Base-by-base conservation (phyloP, 2,888 invertebrate species). In the Chalcis sispes region DNA sequence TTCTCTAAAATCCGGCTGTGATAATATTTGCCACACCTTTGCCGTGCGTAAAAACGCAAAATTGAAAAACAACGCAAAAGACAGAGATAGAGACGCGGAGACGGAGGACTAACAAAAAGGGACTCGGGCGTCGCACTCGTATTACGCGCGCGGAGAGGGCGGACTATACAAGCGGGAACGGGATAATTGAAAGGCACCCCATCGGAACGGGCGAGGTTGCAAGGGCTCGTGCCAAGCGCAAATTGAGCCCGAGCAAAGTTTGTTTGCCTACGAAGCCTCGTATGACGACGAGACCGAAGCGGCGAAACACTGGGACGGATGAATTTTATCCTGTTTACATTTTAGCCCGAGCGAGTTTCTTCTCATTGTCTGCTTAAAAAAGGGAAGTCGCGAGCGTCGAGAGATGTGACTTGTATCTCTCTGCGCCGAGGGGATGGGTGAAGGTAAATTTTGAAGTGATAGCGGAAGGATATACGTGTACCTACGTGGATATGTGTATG, bases 141-240 rank as follows among this genome's bases (percentile, higher is more conserved):
- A 81, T 81, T 81, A 81, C 81, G 65, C 73, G 62, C 75, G 2
- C 20, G 20, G 48, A 13, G 54, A 54, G 29, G 27, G 27, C n/a
- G 58, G 32, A n/a, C n/a, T n/a, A n/a, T n/a, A n/a, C n/a, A n/a
- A n/a, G n/a, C 15, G 10, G 15, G 23, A 13, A 18, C 20, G 36
- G 83, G 83, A 85, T 85, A 84, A 84, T 84, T 83, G 84, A 83
- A 82, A 83, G 84, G 83, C 81, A 82, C 79, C 80, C 80, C 79
- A 80, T 80, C 81, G 78, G 78, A 72, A 76, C 79, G 10, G 36
- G 36, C 10, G 10, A 36, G 36, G 5, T 36, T 36, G 36, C 10
- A 36, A 36, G 36, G 25, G n/a, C 58, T 7, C 42, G 75, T 79
- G 81, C 81, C 83, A 83, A 83, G 82, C 82, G 83, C 82, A 82